Conservation (phyloP, 2,113 vertebrate species). For the Scomber colias region DNA sequence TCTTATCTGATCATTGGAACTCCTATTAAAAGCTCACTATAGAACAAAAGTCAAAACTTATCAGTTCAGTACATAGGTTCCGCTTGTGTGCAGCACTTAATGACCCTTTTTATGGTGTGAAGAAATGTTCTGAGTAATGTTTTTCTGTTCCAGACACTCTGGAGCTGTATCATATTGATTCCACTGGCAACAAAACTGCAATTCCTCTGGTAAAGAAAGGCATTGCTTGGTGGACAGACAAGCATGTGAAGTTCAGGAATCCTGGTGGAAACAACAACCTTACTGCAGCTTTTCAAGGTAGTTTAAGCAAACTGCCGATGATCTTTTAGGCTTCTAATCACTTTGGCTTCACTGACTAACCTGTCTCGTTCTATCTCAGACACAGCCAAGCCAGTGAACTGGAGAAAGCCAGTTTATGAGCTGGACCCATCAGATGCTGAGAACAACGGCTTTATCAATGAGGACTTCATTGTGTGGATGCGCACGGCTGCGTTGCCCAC, state of each 20-base stretch:
- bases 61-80: background rate
- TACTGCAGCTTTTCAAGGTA: slow-evolving; percentile 89
- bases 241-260: slow-evolving; percentile 98
- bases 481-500: slow-evolving; percentile 96
- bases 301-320: slow-evolving; percentile 6
- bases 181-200: slow-evolving; percentile 77
- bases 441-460: slow-evolving; percentile 98
- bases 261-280: slow-evolving; percentile 89
- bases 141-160: slow-evolving; percentile 88
- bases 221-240: slow-evolving; percentile 99
- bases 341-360: background rate
- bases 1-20: background rate
- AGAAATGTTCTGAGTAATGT: background rate
- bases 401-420: slow-evolving; percentile 90
- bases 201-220: slow-evolving; percentile 91
- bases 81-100: background rate
- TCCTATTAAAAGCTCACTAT: background rate
- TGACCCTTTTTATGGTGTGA: background rate
- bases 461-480: slow-evolving; percentile 99
- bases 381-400: slow-evolving; percentile 93
- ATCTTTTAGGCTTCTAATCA: background rate
- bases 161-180: slow-evolving; percentile 85
- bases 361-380: slow-evolving; percentile 68
- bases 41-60: background rate
- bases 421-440: slow-evolving; percentile 86